Base-by-base conservation (phyloP, 2,888 invertebrate genomes). In the Callosobruchus maculatus region DNA sequence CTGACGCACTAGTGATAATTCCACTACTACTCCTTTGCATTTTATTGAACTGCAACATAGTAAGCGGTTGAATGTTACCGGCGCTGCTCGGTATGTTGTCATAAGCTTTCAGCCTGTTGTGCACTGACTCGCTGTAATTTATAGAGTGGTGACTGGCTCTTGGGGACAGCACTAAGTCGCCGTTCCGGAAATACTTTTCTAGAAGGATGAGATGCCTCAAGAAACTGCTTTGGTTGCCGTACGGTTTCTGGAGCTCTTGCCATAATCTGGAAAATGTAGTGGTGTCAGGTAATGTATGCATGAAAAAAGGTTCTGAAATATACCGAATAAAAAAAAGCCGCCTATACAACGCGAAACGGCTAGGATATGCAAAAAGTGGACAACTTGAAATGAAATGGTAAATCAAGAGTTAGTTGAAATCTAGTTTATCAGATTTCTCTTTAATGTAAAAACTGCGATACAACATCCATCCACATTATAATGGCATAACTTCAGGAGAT, bases 151-250 rank as follows among this genome's bases (percentile, higher is more conserved):
- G 91, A 20, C 92, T 91, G 0, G 95, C 95, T 77, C 90, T 92
- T 2, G 93, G 91, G 0, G 94, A 91, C 20, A 95, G 83, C 0
- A 94, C 89, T 71, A 96, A 86, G 82, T 95, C 95, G 0, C 95
- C 95, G 77, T 92, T 93, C 74, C 95, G 89, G 78, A 93, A 95
- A 85, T 95, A 95, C 83, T 95, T 95, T 80, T 96, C 96, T 77
- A 96, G 84, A 5, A 95, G 87, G 72, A 95, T 92, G 67, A 96
- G 87, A 86, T 96, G 96, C 7, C 95, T 89, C 0, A 96, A 87
- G 83, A 96, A 96, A 78, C 95, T 95, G 69, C 95, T 95, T 82
- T 95, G 95, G 85, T 95, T 95, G 2, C 95, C 96, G 80, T 96
- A 96, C 0, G 96, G 96, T 83, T 94, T 92, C 83, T 95, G 95